Percentiles rank a stretch among this genome's conserved stretches.
phyloP scores from a whole-genome alignment of 2,888 invertebrate species.

The Chrysolina haemoptera region DNA sequence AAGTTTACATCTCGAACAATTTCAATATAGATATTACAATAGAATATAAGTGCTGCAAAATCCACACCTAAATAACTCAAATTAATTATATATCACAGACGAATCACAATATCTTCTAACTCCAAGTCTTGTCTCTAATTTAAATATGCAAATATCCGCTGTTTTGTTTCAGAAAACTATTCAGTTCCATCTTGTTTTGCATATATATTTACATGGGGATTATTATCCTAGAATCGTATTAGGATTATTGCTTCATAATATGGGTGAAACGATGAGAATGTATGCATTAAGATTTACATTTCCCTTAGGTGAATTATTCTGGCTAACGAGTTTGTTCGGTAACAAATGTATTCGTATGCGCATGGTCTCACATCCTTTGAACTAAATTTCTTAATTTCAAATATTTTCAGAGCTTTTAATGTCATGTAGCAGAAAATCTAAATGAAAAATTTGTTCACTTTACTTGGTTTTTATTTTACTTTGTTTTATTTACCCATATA shows the following conservation, averaged over 20 bases:
- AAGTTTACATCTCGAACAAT: neutral
- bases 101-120: slow-evolving; percentile 39
- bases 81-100: slow-evolving; percentile 42
- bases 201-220: slow-evolving; percentile 48
- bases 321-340: no score
- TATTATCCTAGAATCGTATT: slow-evolving; percentile 44
- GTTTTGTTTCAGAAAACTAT: slow-evolving; percentile 45
- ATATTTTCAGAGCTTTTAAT: no score
- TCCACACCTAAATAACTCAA: slow-evolving; percentile 33
- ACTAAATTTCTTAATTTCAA: no score
- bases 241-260: slow-evolving; percentile 32
- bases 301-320: no score
- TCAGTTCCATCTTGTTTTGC: slow-evolving; percentile 41
- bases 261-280: neutral
- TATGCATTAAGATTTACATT: no score
- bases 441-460: no score
- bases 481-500: no score
- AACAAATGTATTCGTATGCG: no score
- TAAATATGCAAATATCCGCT: slow-evolving; percentile 42
- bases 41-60: slow-evolving; percentile 30
- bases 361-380: no score
- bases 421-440: no score
- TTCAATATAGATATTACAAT: slow-evolving; percentile 21
- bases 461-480: no score
- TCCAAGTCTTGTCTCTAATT: slow-evolving; percentile 43